These are phyloP conservation scores for Oryzias woworae DNA, from an alignment of 2,113 vertebrate species.

Conservation along the genomic window DNA sequence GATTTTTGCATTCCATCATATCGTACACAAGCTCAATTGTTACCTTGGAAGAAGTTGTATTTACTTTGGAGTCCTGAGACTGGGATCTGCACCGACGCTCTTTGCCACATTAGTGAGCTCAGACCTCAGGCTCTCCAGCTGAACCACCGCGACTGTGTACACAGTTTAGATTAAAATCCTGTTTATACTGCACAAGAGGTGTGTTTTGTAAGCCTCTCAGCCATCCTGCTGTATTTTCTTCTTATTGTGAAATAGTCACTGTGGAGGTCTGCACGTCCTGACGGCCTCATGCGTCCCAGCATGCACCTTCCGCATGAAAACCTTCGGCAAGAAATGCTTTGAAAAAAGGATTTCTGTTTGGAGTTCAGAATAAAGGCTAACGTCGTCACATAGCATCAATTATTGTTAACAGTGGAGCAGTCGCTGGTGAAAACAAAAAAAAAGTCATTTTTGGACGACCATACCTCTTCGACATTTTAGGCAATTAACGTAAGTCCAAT, in stretches of 20 bases:
- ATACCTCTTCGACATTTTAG: too few species aligned
- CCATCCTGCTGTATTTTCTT: constrained; percentile 60
- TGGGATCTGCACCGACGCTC: constrained; percentile 57
- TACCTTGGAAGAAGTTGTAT: constrained; percentile 75
- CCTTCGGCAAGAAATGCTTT: too few species aligned
- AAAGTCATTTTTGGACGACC: too few species aligned
- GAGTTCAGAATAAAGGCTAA: too few species aligned
- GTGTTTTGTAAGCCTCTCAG: constrained; percentile 67
- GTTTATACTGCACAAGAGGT: constrained; percentile 79
- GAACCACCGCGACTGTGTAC: constrained; percentile 62
- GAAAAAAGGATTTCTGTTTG: too few species aligned
- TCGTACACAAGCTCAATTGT: constrained; percentile 76
- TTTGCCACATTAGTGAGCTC: constrained; percentile 67
- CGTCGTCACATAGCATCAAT: too few species aligned
- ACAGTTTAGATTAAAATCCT: constrained; percentile 75
- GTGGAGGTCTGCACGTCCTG: constrained; percentile 46
- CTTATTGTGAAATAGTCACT: constrained; percentile 68
- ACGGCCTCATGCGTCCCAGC: constrained; percentile 27
- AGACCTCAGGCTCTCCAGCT: constrained; percentile 74
- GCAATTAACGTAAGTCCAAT: too few species aligned
- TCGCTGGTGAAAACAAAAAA: too few species aligned
- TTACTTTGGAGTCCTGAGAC: constrained; percentile 72
- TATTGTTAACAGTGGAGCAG: too few species aligned
- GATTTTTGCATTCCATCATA: constrained; percentile 57
- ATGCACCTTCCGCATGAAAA: constrained; percentile 30